Evolutionary conservation across 2,113 vertebrate species (phyloP).

Genomic region (Cheirogaleus medius): DNA sequence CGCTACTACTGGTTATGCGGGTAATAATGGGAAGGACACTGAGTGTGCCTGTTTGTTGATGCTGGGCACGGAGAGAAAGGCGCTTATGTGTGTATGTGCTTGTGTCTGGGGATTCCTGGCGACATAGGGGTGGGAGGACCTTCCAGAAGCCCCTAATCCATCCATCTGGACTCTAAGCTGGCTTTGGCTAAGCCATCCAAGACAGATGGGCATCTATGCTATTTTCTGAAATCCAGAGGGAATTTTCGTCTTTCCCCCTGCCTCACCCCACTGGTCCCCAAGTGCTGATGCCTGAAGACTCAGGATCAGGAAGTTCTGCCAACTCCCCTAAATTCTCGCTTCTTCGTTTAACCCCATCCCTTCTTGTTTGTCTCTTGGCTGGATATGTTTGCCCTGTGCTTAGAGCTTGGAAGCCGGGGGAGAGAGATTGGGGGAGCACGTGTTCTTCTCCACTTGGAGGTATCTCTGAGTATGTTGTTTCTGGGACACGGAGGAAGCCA

Average conservation of each 20-base stretch:
- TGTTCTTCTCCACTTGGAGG: background rate
- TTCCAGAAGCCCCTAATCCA: background rate
- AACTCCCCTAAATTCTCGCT: background rate
- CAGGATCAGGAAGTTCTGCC: background rate
- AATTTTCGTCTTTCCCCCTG: background rate
- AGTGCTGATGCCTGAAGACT: background rate
- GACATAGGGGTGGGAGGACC: background rate
- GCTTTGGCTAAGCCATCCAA: background rate
- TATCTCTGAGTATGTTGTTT: background rate
- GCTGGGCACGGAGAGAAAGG: background rate
- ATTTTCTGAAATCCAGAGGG: background rate
- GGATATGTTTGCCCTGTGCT: background rate
- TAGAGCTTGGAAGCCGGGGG: fast-evolving
- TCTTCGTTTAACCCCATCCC: background rate
- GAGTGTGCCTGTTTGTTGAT: background rate
- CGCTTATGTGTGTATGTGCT: background rate
- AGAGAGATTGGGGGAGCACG: fast-evolving
- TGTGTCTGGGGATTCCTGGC: background rate
- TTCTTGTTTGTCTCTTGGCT: background rate
- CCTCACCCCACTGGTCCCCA: background rate
- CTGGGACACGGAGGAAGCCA: background rate
- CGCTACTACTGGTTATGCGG: fast-evolving
- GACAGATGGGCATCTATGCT: constrained; percentile 1
- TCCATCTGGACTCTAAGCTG: constrained; percentile 55
- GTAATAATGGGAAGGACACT: background rate